phyloP scores from a whole-genome alignment of 2,797 vertebrate genomes.

The Protosalanx chinensis region DNA sequence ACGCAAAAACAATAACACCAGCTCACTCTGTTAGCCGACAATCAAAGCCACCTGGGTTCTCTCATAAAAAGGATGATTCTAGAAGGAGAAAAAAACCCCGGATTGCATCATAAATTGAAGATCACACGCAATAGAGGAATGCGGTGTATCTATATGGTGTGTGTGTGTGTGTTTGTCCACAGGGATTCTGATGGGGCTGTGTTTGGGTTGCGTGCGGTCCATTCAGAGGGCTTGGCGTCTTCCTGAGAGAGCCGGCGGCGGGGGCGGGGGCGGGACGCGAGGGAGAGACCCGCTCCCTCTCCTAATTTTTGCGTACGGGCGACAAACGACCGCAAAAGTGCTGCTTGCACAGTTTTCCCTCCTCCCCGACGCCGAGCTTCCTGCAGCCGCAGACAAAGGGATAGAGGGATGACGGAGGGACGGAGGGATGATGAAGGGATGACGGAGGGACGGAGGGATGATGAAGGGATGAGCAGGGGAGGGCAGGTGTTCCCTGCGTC shows the following conservation, averaged over 20 bases:
- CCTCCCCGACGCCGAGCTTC: slow-evolving; percentile 66
- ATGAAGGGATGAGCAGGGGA: slow-evolving; percentile 65
- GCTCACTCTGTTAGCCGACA: slow-evolving; percentile 47
- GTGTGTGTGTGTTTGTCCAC: slow-evolving; percentile 26
- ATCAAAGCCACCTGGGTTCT: slow-evolving; percentile 44
- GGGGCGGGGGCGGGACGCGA: slow-evolving; percentile 42
- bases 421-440: slow-evolving; percentile 70
- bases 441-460: slow-evolving; percentile 62
- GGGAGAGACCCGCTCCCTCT: slow-evolving; percentile 58
- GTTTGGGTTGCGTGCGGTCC: slow-evolving; percentile 64
- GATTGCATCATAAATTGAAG: slow-evolving; percentile 47
- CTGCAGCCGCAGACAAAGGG: slow-evolving; percentile 71
- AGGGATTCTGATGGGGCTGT: slow-evolving; percentile 18
- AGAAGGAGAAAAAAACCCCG: slow-evolving; percentile 28
- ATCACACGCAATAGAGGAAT: slow-evolving; percentile 8
- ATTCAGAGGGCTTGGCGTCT: slow-evolving; percentile 56
- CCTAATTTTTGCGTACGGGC: slow-evolving; percentile 70
- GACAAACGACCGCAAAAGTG: slow-evolving; percentile 79
- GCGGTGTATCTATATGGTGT: neutral
- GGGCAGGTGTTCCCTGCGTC: slow-evolving; percentile 81
- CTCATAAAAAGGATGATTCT: slow-evolving; percentile 43
- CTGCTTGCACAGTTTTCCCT: slow-evolving; percentile 80
- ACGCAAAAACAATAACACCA: slow-evolving; percentile 66
- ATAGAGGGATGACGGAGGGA: slow-evolving; percentile 68
- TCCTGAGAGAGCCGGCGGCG: slow-evolving; percentile 52